Percentiles rank a stretch among this genome's conserved stretches.
These are phyloP conservation scores for Zaprionus lachaisei DNA, from an alignment of 1,140 invertebrate genomes.

Conservation along the genomic window DNA sequence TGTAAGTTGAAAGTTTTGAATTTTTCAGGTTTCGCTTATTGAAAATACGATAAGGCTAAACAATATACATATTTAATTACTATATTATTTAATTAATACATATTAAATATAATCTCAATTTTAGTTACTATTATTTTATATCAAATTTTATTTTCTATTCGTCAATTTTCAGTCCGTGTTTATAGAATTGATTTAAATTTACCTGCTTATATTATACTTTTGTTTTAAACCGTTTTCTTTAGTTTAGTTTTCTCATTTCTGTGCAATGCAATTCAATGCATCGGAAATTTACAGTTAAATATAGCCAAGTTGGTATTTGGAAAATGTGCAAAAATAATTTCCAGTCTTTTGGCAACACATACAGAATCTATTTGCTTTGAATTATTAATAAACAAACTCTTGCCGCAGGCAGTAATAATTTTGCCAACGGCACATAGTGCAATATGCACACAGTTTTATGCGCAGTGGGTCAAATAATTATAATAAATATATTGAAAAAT, in stretches of 20 bases:
- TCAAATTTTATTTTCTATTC: too few relatives aligned
- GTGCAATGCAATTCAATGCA: background rate
- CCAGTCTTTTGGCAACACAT: background rate
- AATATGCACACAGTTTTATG: background rate
- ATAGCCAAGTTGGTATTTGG: background rate
- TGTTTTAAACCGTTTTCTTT: background rate
- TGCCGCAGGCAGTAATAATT: background rate
- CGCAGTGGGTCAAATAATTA: background rate
- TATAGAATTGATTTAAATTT: too few relatives aligned
- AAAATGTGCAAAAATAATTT: background rate
- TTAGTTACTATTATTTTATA: too few relatives aligned
- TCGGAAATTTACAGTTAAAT: background rate
- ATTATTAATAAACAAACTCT: constrained; percentile 10
- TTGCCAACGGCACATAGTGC: background rate
- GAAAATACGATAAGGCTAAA: accelerated
- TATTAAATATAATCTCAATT: too few relatives aligned
- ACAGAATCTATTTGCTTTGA: constrained; percentile 2
- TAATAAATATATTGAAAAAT: background rate
- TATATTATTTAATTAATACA: too few relatives aligned
- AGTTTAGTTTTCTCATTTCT: background rate
- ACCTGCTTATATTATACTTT: background rate
- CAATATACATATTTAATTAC: background rate
- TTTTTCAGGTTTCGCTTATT: background rate
- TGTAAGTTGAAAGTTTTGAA: background rate
- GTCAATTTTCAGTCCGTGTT: too few relatives aligned